Conservation (phyloP, 2,113 vertebrate species). For the Brachyhypopomus gauderio region DNA sequence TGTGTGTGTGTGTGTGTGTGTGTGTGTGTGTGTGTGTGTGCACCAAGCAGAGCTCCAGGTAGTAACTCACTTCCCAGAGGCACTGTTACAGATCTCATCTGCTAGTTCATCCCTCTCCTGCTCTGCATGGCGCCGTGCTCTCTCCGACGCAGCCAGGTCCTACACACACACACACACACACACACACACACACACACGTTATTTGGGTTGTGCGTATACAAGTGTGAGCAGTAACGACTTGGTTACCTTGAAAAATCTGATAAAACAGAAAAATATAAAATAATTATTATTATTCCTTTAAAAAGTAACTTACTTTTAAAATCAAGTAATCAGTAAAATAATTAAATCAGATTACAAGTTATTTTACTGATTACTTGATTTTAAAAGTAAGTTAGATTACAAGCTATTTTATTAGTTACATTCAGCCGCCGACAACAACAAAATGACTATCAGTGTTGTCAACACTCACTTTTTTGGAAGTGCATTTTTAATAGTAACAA, state of each 20-base stretch:
- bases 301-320: not conserved
- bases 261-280: too few species aligned
- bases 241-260: too few species aligned
- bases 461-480: too few species aligned
- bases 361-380: too few species aligned
- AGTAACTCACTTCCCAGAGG: slow-evolving; percentile 91
- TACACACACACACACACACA: slow-evolving; percentile 49
- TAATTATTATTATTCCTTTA: too few species aligned
- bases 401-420: too few species aligned
- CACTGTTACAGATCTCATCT: slow-evolving; percentile 94
- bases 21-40: not conserved
- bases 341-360: not conserved
- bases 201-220: too few species aligned
- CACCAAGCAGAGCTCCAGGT: not conserved
- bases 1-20: not conserved
- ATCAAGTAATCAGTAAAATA: too few species aligned
- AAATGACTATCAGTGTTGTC: too few species aligned
- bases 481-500: too few species aligned
- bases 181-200: not conserved
- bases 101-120: slow-evolving; percentile 93
- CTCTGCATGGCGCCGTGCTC: slow-evolving; percentile 90
- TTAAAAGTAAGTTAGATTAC: not conserved
- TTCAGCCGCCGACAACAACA: too few species aligned
- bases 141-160: slow-evolving; percentile 92
- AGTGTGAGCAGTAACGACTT: too few species aligned